phyloP scores from a whole-genome alignment of 2,888 invertebrate species.

The Eustalomyia histrio region DNA sequence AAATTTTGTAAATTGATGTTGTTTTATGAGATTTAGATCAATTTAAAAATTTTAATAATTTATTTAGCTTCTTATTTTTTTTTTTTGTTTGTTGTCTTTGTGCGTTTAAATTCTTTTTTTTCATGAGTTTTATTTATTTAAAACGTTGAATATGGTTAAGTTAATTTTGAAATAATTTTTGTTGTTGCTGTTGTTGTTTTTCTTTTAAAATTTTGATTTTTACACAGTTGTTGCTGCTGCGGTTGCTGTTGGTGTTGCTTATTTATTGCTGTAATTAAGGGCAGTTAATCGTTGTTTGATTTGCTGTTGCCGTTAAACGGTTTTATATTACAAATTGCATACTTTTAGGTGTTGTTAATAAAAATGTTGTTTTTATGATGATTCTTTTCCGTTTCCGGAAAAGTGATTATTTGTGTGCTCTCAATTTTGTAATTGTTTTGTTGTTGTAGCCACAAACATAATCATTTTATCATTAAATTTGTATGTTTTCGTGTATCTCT shows the following conservation, averaged over 20 bases:
- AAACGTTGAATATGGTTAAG: neutral
- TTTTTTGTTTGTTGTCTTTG: neutral
- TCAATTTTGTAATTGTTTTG: conserved; percentile 1
- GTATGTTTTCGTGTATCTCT: conserved; percentile 2
- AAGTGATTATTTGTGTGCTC: neutral
- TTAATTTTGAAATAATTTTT: neutral
- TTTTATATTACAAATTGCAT: conserved; percentile 25
- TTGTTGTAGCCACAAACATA: conserved; percentile 21
- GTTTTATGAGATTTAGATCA: neutral
- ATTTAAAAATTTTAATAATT: neutral
- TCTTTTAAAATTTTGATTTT: neutral
- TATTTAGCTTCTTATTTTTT: neutral
- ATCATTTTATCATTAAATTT: conserved; percentile 33
- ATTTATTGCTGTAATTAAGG: conserved; percentile 55
- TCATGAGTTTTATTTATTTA: neutral
- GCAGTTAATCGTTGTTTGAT: conserved; percentile 55
- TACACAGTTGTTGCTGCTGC: neutral
- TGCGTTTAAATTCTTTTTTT: neutral
- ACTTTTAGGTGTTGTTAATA: conserved; percentile 23
- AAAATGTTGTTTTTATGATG: conserved; percentile 15
- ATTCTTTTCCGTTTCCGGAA: neutral
- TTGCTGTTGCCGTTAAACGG: conserved; percentile 10
- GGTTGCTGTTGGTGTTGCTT: neutral
- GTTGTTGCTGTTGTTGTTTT: neutral
- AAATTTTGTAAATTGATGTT: conserved; percentile 9